Evolutionary conservation across 2,113 vertebrate species (phyloP).

Genomic region (Chaetodon auriga): DNA sequence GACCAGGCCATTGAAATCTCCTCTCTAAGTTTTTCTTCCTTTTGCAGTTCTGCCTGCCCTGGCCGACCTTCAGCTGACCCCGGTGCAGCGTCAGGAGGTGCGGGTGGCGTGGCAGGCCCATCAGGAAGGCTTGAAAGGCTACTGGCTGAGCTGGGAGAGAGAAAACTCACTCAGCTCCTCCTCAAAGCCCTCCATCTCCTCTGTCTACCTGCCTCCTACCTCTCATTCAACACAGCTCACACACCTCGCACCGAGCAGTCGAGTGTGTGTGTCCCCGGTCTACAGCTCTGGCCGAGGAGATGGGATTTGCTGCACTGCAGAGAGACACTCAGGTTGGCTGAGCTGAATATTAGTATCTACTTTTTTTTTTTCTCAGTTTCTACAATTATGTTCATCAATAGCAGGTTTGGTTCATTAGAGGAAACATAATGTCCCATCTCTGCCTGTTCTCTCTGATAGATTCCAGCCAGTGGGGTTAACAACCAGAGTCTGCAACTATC

Average conservation of each 20-base stretch:
- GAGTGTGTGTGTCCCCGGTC: constrained; percentile 86
- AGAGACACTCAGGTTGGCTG: constrained; percentile 67
- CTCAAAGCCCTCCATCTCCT: constrained; percentile 16
- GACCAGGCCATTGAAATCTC: not conserved
- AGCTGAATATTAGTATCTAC: not conserved
- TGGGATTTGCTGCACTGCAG: constrained; percentile 82
- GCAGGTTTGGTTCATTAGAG: not conserved
- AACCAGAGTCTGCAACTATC: constrained; percentile 30
- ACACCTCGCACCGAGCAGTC: constrained; percentile 61
- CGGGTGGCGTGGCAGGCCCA: constrained; percentile 80
- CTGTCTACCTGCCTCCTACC: constrained; percentile 69
- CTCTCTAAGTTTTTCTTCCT: not conserved
- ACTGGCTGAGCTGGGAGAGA: constrained; percentile 84
- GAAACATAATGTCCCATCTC: constrained; percentile 32
- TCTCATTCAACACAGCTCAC: constrained; percentile 76
- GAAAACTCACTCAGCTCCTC: not conserved
- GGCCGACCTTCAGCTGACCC: constrained; percentile 68
- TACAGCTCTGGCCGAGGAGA: constrained; percentile 79
- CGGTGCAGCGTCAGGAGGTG: constrained; percentile 54
- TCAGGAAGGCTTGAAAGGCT: constrained; percentile 77
- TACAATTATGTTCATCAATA: not conserved
- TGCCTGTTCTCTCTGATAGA: constrained; percentile 33
- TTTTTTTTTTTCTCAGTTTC: constrained; percentile 1
- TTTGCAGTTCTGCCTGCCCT: constrained; percentile 66
- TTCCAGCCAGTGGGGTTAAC: constrained; percentile 36